A percentile compares a stretch with the other conserved stretches of the same genome.
Conservation (phyloP, 1,140 invertebrate species). For the Theocolax elegans region DNA sequence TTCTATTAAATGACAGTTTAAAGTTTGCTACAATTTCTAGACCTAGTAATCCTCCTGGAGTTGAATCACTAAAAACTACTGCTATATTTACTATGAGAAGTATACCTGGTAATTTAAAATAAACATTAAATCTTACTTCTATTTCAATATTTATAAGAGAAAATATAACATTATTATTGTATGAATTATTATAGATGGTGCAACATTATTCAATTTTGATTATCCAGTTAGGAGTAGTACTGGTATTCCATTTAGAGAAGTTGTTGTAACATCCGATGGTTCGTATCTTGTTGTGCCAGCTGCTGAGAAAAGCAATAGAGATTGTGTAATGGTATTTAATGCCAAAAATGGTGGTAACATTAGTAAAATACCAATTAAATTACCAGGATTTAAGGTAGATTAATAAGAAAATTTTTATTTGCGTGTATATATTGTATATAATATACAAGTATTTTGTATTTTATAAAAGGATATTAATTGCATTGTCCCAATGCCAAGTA, state of each 20-base stretch:
- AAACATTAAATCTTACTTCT: background rate
- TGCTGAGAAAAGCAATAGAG: slow-evolving; percentile 84
- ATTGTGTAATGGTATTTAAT: slow-evolving; percentile 86
- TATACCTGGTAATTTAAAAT: slow-evolving; percentile 72
- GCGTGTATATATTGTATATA: too few relatives aligned
- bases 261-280: slow-evolving; percentile 85
- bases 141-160: background rate
- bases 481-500: slow-evolving; percentile 83
- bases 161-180: background rate
- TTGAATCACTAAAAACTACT: slow-evolving; percentile 71
- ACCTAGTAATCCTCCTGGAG: slow-evolving; percentile 70
- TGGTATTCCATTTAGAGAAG: slow-evolving; percentile 75
- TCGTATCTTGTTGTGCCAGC: slow-evolving; percentile 81
- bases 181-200: slow-evolving; percentile 71
- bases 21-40: slow-evolving; percentile 88
- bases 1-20: slow-evolving; percentile 83
- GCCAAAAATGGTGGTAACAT: slow-evolving; percentile 84
- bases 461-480: slow-evolving; percentile 71
- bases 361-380: slow-evolving; percentile 79
- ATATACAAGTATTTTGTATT: too few relatives aligned
- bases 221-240: slow-evolving; percentile 77
- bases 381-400: slow-evolving; percentile 73
- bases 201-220: slow-evolving; percentile 81
- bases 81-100: slow-evolving; percentile 76
- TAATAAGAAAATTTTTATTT: too few relatives aligned